phyloP scores from a whole-genome alignment of 2,113 vertebrate species.

The Gopherus evgoodei region DNA sequence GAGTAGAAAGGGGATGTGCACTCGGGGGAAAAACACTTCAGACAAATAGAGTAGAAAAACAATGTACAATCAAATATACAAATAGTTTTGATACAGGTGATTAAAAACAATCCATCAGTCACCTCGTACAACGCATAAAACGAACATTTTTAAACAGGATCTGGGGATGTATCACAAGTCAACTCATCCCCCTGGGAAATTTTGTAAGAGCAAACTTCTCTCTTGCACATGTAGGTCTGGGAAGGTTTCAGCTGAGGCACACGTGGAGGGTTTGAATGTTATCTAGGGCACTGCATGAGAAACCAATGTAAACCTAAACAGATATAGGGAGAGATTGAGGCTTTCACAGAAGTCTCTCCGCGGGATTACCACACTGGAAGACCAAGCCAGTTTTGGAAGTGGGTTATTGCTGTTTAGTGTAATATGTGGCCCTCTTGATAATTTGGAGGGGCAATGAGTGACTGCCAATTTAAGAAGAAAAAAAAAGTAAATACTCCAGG shows the following conservation, averaged over 20 bases:
- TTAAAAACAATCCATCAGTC: background rate
- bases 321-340: no score
- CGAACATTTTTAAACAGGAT: background rate
- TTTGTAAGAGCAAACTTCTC: background rate
- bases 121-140: background rate
- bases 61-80: slow-evolving; percentile 69
- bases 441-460: background rate
- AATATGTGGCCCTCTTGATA: background rate
- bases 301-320: background rate
- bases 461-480: background rate
- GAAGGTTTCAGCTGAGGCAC: background rate
- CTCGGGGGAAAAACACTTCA: background rate
- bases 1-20: accelerated
- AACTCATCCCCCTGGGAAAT: background rate
- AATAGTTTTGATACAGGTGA: background rate
- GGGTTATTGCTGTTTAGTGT: background rate
- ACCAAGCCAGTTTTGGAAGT: background rate
- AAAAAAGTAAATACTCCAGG: background rate
- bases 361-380: background rate
- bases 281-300: background rate
- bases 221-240: background rate
- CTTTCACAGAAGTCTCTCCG: background rate
- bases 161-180: background rate
- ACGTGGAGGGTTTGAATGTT: background rate
- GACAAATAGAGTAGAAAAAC: slow-evolving; percentile 25